Base-by-base conservation (phyloP, 2,113 vertebrate genomes). In the Rhipidura dahli region DNA sequence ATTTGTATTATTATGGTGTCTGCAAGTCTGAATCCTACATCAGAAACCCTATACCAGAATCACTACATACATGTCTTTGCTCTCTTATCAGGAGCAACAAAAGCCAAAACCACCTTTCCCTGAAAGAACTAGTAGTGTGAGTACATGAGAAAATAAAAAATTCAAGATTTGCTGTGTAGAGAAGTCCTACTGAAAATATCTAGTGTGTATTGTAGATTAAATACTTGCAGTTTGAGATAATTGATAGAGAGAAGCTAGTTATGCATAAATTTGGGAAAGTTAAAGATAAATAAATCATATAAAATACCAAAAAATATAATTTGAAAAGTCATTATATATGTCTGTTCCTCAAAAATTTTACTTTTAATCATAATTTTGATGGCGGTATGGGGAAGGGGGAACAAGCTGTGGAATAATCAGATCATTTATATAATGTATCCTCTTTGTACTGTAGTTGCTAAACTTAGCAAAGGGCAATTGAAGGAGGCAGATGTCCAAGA, bases 311-410 rank as follows among this genome's bases (percentile, higher is more conserved):
- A 27, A n/a, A 27, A 30, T n/a, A 68, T 61, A 76, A 72, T 53
- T 61, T 10, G 1, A 35, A 83, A 89, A 71, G 27, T 80, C 50
- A 71, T 79, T 79, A 39, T 13, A 47, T 35, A 33, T 57, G 31
- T 33, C 35, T 60, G n/a, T 53, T 90, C 80, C 31, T 59, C 45
- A 16, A 76, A 27, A 42, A 8, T 79, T 83, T 72, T 57, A 60
- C 12, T 53, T 13, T 72, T 79, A 90, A 71, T 30, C 44, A 47
- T 44, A 64, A 54, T 71, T 79, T 76, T 33, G 11, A 26, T 12
- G 44, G 27, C 7, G 8, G 3, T 3, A 40, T 22, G 7, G 8
- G 8, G 8, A 44, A 15, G 9, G 6, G n/a, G 13, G 5, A 15
- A 33, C 6, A 73, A 85, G 15, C 11, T 64, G 16, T 8, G 20